A percentile compares a stretch with the other conserved stretches of the same genome.
These are phyloP conservation scores for Sebastes schlegelii DNA, from an alignment of 2,113 vertebrate species.

Conservation along the genomic window DNA sequence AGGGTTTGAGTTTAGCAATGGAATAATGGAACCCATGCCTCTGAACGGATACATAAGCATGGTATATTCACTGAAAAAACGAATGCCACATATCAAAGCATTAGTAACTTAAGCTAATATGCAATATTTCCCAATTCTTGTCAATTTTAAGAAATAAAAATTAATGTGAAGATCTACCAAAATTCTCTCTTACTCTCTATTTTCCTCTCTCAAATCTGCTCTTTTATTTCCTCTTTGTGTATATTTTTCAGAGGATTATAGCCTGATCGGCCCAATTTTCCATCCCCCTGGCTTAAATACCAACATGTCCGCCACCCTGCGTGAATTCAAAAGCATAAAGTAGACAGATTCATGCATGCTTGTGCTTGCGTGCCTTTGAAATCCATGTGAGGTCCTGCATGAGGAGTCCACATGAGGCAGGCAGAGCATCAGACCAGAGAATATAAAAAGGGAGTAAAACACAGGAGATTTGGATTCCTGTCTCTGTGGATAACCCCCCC, in stretches of 20 bases:
- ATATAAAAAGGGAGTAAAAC: not conserved
- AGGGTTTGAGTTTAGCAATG: not conserved
- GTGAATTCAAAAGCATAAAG: constrained; percentile 9
- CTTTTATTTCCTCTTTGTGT: not conserved
- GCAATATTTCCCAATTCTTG: not conserved
- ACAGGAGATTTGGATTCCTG: not conserved
- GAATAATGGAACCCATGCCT: not conserved
- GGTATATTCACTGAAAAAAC: not conserved
- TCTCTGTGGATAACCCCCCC: constrained; percentile 6
- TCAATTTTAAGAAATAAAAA: not conserved
- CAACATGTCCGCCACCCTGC: constrained; percentile 6
- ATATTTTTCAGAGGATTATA: constrained; percentile 5
- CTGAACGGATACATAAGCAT: not conserved
- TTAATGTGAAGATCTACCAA: not conserved
- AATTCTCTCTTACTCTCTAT: not conserved
- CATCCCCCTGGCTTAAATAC: not conserved
- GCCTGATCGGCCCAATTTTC: not conserved
- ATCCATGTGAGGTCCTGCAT: constrained; percentile 13
- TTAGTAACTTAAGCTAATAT: not conserved
- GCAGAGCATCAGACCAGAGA: constrained; percentile 2
- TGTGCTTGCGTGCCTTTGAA: not conserved
- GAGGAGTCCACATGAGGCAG: constrained; percentile 6
- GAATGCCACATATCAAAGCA: not conserved
- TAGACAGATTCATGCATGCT: not conserved
- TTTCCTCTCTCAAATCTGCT: not conserved